Percentiles rank a stretch among this genome's conserved stretches.
These are phyloP conservation scores for Chalcis sispes DNA, from an alignment of 2,888 invertebrate genomes.

Conservation along the genomic window DNA sequence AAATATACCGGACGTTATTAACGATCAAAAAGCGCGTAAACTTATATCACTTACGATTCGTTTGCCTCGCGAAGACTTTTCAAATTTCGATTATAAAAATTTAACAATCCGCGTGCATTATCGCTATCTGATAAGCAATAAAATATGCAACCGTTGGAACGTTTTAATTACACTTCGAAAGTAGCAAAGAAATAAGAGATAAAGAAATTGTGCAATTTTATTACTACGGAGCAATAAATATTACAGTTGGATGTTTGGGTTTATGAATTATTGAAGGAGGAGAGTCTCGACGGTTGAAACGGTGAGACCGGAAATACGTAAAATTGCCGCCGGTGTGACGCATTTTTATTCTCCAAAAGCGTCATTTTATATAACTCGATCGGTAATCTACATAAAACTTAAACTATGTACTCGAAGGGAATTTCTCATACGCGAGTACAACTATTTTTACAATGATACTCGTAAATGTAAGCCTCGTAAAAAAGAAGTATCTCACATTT, in stretches of 20 bases:
- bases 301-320: conserved; percentile 36
- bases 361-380: conserved; percentile 17
- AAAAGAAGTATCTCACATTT: no score
- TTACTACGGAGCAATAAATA: conserved; percentile 40
- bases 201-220: conserved; percentile 8
- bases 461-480: no score
- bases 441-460: no score
- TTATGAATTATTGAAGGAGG: conserved; percentile 48
- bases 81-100: no score
- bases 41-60: no score
- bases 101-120: not conserved
- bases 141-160: conserved; percentile 34
- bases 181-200: not conserved
- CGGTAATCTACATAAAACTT: no score
- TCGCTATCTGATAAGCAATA: conserved; percentile 6
- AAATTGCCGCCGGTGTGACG: conserved; percentile 15
- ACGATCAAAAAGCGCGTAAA: no score
- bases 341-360: conserved; percentile 18
- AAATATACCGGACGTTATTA: not conserved
- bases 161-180: conserved; percentile 34
- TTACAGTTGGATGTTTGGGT: conserved; percentile 30
- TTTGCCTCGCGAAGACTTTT: no score
- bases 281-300: not conserved
- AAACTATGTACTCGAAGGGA: no score
- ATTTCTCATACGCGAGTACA: no score